Evolutionary conservation across 2,797 vertebrate genomes (phyloP).

Genomic region (Peromyscus melanophrys): DNA sequence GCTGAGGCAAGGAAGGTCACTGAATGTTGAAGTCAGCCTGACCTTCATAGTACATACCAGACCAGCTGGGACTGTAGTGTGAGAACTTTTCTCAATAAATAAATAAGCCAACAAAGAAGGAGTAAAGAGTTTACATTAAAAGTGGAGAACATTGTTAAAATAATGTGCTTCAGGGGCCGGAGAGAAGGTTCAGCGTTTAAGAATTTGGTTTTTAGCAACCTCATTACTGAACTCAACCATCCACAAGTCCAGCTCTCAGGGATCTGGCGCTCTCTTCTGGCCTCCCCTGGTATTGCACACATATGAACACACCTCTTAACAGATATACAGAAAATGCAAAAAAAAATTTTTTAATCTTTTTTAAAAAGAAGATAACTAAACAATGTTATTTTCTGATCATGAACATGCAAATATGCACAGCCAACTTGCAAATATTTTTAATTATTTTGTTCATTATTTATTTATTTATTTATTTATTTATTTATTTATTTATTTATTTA

Average conservation of each 20-base stretch:
- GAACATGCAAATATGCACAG: neutral
- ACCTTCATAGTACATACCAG: neutral
- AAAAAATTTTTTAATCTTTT: neutral
- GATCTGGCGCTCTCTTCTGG: neutral
- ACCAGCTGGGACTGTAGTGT: neutral
- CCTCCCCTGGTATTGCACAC: neutral
- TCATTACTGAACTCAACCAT: neutral
- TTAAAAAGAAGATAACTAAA: neutral
- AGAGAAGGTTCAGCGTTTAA: neutral
- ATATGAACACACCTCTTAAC: neutral
- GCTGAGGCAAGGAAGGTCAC: neutral
- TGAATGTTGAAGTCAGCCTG: neutral
- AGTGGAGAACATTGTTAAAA: neutral
- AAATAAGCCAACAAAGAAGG: neutral
- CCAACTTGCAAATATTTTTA: neutral
- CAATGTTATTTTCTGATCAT: neutral
- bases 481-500: neutral
- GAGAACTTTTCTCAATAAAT: neutral
- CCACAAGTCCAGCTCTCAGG: neutral
- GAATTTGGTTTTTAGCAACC: neutral
- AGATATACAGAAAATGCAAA: neutral
- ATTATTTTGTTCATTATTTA: neutral
- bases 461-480: neutral
- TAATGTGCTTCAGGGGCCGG: neutral
- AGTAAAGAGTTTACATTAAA: neutral